Evolutionary conservation across 2,797 vertebrate species (phyloP).

Genomic region (Chaetodon trifasciatus): DNA sequence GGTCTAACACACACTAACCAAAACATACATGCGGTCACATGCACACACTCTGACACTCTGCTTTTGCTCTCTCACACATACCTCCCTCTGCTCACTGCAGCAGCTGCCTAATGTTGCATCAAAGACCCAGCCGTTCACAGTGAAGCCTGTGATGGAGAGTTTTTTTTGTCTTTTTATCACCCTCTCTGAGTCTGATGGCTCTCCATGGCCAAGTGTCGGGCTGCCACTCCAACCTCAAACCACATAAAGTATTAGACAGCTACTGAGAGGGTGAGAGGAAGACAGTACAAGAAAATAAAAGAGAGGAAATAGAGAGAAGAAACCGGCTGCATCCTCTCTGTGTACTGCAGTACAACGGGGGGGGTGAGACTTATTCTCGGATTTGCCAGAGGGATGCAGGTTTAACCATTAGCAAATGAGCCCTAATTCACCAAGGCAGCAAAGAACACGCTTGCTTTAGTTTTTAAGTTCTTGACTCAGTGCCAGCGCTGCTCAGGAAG

Average conservation of each 20-base stretch:
- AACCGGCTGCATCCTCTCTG: slow-evolving; percentile 39
- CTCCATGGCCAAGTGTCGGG: slow-evolving; percentile 35
- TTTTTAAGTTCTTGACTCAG: slow-evolving; percentile 27
- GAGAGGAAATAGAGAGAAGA: slow-evolving; percentile 22
- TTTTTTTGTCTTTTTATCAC: slow-evolving; percentile 10
- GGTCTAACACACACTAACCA: background rate
- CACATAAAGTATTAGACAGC: slow-evolving; percentile 34
- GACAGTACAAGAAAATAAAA: slow-evolving; percentile 5
- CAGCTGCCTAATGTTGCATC: slow-evolving; percentile 69
- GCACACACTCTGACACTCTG: background rate
- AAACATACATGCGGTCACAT: background rate
- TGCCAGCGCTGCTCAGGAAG: slow-evolving; percentile 17
- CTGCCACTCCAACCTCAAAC: slow-evolving; percentile 36
- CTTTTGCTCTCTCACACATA: slow-evolving; percentile 22
- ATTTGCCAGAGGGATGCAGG: slow-evolving; percentile 17
- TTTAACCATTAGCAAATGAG: slow-evolving; percentile 78
- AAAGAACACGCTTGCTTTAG: slow-evolving; percentile 39
- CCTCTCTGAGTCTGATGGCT: slow-evolving; percentile 40
- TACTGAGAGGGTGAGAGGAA: slow-evolving; percentile 8
- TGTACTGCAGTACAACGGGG: slow-evolving; percentile 61
- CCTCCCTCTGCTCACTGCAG: slow-evolving; percentile 50
- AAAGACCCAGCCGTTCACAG: slow-evolving; percentile 54
- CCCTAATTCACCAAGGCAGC: slow-evolving; percentile 70
- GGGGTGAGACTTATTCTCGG: slow-evolving; percentile 58
- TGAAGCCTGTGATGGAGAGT: slow-evolving; percentile 37